These are phyloP conservation scores for Dynastes tityus DNA, from an alignment of 2,888 invertebrate genomes.

Conservation along the genomic window DNA sequence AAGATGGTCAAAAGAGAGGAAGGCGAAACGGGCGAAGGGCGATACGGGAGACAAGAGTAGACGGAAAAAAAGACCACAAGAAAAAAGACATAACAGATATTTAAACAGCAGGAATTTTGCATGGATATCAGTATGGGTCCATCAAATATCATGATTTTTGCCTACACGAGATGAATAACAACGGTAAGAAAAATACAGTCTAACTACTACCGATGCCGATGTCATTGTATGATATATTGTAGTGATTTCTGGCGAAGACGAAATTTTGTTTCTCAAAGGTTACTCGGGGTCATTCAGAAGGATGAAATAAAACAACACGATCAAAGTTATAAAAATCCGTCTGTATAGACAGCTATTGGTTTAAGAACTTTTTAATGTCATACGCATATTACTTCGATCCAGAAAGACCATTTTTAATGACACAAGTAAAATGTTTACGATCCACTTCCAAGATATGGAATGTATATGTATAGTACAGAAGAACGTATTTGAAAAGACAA, in stretches of 20 bases:
- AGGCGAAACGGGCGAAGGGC: constrained; percentile 23
- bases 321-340: constrained; percentile 12
- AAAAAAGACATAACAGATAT: constrained; percentile 42
- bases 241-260: constrained; percentile 22
- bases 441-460: too few species aligned
- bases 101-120: constrained; percentile 49
- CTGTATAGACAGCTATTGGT: constrained; percentile 4
- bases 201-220: constrained; percentile 38
- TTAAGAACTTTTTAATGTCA: constrained; percentile 8
- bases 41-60: constrained; percentile 27
- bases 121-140: constrained; percentile 45
- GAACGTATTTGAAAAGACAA: too few species aligned
- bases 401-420: too few species aligned
- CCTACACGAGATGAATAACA: constrained; percentile 39
- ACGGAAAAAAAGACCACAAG: constrained; percentile 15
- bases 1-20: constrained; percentile 34
- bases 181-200: constrained; percentile 29
- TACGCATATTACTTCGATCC: background rate
- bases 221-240: constrained; percentile 40
- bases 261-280: constrained; percentile 28
- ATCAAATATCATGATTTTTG: constrained; percentile 42
- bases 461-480: too few species aligned
- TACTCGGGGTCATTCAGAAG: constrained; percentile 21
- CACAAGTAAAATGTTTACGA: too few species aligned
- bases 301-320: constrained; percentile 6